Base-by-base conservation (phyloP, 2,888 invertebrate species). In the Osmoderma eremita region DNA sequence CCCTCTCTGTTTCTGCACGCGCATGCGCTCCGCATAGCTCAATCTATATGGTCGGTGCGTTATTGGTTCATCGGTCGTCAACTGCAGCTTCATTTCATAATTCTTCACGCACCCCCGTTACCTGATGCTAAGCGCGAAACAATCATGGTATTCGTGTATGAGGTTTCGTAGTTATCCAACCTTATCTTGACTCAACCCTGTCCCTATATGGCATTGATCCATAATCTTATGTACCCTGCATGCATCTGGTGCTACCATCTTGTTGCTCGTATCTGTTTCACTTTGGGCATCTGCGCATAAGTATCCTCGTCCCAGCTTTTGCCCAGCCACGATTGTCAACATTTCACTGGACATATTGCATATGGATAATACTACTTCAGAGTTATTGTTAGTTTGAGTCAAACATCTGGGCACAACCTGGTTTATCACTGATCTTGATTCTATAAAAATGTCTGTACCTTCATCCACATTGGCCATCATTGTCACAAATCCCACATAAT, bases 41-140 rank as follows among this genome's bases (percentile, higher is more conserved):
- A 75, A 65, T 15, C 75, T 70, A 41, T 75, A 74, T 4, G 75
- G 73, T 48, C 72, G 45, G 45, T 72, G 73, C 3, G 65, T 45
- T 1, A 36, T 5, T 13, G 30, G 51, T 30, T 2, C 30, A 13
- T 51, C 30, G 30, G 15, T 30, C 6, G 4, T 18, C 5, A 10
- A 13, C 13, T 50, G 3, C 1, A 50, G 10, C 30, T n/a, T 15
- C 6, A n/a, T 15, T 15, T 51, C 36, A 4, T 15, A n/a, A 0
- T 30, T 30, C 2, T 1, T 15, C 13, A 15, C 6, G n/a, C 6
- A 15, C 13, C 12, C 49, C 20, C 18, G n/a, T 12, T 49, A 24
- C 5, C 15, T 5, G n/a, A 30, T 15, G 13, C 13, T 24, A 13
- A 8, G n/a, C 6, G 30, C 51, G 15, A 51, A 51, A 51, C 30